phyloP scores from a whole-genome alignment of 2,113 vertebrate genomes.

The Odontophorus gujanensis region DNA sequence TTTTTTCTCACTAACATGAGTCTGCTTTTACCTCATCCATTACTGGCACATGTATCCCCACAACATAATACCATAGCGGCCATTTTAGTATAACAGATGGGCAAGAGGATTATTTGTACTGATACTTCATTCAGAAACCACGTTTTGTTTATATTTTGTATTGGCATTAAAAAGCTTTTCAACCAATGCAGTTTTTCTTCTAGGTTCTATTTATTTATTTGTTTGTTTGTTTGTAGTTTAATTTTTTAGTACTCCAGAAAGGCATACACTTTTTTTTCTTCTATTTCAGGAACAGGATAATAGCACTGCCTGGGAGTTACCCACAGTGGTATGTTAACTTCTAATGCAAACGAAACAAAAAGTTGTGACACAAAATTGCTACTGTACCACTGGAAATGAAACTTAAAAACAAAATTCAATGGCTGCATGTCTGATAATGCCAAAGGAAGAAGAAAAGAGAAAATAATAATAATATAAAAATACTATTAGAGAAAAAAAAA shows the following conservation, averaged over 20 bases:
- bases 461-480: background rate
- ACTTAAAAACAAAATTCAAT: constrained; percentile 39
- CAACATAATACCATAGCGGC: background rate
- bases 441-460: background rate
- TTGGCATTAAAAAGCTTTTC: constrained; percentile 71
- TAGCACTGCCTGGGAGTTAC: constrained; percentile 67
- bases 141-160: constrained; percentile 74
- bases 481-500: background rate
- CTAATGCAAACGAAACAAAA: constrained; percentile 35
- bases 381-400: background rate
- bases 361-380: constrained; percentile 28
- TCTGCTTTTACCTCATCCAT: constrained; percentile 39
- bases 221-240: background rate
- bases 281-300: constrained; percentile 31
- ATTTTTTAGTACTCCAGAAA: constrained; percentile 47
- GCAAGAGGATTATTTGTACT: constrained; percentile 62
- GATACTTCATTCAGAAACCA: constrained; percentile 62
- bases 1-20: constrained; percentile 59
- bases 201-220: constrained; percentile 33
- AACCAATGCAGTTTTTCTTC: constrained; percentile 33
- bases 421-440: background rate
- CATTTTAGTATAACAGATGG: constrained; percentile 76
- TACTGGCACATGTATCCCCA: constrained; percentile 47
- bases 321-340: constrained; percentile 37
- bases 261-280: background rate